Base-by-base conservation (phyloP, 2,113 vertebrate genomes). In the Podiceps cristatus region DNA sequence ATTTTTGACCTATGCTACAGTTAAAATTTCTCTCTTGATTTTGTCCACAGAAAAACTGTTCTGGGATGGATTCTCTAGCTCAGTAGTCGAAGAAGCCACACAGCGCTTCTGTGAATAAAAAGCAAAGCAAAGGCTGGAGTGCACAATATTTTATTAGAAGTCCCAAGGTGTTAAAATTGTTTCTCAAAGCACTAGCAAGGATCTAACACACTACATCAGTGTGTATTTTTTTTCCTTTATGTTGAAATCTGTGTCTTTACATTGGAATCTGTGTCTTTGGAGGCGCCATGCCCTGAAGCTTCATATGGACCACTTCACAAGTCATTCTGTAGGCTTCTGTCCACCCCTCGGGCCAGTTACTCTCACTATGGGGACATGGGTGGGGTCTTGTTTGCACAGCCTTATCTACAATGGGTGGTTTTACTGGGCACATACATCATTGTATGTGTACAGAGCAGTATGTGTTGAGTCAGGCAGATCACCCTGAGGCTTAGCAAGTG, bases 291-390 rank as follows among this genome's bases (percentile, higher is more conserved):
- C 77, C 91, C 80, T 2, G 69, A 59, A 82, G 89, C 66, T 56
- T 68, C 31, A 13, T 9, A 7, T 2, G 7, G 83, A 69, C 74
- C 80, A 82, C 27, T 96, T 97, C n/a, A 90, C 74, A 79, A 75
- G 89, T 90, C 67, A 19, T 91, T 94, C 72, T 28, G 16, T 77
- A 87, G 64, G 50, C 75, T 96, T 89, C 71, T 95, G 74, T 68
- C 31, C 71, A 59, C 18, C 25, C 42, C 22, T 50, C 2, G 5
- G 68, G 58, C 42, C 50, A 66, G 69, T 82, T 82, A 77, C 59
- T 82, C 23, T 87, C 62, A 14, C 31, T 44, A 1, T 10, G 79
- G 53, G n/a, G 64, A 52, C 8, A 2, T 42, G 14, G 45, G 55
- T 79, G 91, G 45, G 42, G 58, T 72, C 47, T 49, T 47, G 9